Base-by-base conservation (phyloP, 2,113 vertebrate genomes). In the Salvelinus fontinalis region DNA sequence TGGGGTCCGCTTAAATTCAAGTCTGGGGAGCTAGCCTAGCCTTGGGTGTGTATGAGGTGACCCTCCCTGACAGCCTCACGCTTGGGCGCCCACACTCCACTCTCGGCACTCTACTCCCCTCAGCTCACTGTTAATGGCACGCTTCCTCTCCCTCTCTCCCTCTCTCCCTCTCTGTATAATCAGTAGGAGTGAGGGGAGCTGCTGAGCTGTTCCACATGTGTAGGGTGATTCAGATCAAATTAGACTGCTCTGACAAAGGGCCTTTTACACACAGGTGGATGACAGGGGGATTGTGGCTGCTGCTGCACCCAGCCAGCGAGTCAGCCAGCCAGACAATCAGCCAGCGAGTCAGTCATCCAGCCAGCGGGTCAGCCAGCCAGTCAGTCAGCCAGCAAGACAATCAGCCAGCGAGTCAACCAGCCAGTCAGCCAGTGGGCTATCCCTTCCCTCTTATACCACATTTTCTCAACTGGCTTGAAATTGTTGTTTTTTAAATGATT, bases 181-280 rank as follows among this genome's bases (percentile, higher is more conserved):
- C 87, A 87, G 79, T 75, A 65, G 74, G 84, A 84, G 82, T 83
- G 86, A 86, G 81, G 85, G 81, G 79, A 86, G 82, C 84, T 71
- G 81, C 84, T 93, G 91, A 94, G 90, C 91, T 90, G 89, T 93
- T 93, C 90, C 92, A 93, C 92, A 93, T 94, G 93, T 93, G 91
- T 79, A 84, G 89, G 82, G 86, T 81, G 85, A 76, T 86, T 93
- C 91, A 89, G 87, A 89, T 93, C 88, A 89, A 90, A 92, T 91
- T 90, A 93, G 88, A 82, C 84, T 79, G 79, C 54, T 66, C 74
- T 91, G 88, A 93, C 92, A 93, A 93, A 93, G 91, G 83, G 84
- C 78, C 92, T 90, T 93, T 92, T 92, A 90, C 89, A 88, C 90
- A 90, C 93, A 94, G 92, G 93, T 94, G 92, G 88, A 90, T 81